A percentile compares a stretch with the other conserved stretches of the same genome.
These are phyloP conservation scores for Eubasilissa regina DNA, from an alignment of 1,140 invertebrate genomes.

Conservation along the genomic window DNA sequence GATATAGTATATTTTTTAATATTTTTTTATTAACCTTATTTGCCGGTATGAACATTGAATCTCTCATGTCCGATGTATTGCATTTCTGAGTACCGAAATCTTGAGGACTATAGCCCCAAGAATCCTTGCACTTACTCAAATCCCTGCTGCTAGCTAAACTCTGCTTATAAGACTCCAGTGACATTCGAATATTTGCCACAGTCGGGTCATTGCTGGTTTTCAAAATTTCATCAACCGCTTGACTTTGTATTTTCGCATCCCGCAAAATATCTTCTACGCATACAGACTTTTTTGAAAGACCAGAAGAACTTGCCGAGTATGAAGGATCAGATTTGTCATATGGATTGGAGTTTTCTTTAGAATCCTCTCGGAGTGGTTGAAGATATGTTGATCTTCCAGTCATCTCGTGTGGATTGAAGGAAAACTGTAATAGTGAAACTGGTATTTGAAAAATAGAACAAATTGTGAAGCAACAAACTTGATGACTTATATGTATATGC, in stretches of 20 bases:
- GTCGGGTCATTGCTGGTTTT: slow-evolving; percentile 40
- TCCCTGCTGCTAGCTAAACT: slow-evolving; percentile 31
- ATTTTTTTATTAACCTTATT: slow-evolving; percentile 43
- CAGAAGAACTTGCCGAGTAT: not conserved
- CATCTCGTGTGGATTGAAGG: slow-evolving; percentile 57
- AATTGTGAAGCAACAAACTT: too few relatives aligned
- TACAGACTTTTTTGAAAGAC: slow-evolving; percentile 11
- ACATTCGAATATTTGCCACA: slow-evolving; percentile 46
- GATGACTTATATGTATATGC: too few relatives aligned
- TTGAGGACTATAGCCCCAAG: slow-evolving; percentile 50
- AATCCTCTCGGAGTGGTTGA: slow-evolving; percentile 10
- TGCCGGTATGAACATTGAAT: slow-evolving; percentile 52
- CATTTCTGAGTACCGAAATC: slow-evolving; percentile 15
- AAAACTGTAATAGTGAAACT: slow-evolving; percentile 33
- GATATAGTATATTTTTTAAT: not conserved
- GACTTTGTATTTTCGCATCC: slow-evolving; percentile 53
- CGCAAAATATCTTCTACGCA: slow-evolving; percentile 44
- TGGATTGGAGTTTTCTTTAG: slow-evolving; percentile 53
- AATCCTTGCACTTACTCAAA: slow-evolving; percentile 36
- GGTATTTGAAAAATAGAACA: too few relatives aligned
- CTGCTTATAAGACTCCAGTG: slow-evolving; percentile 44
- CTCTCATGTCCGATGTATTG: slow-evolving; percentile 48
- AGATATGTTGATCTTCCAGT: slow-evolving; percentile 52
- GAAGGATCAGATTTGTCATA: slow-evolving; percentile 8
- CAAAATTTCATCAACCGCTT: slow-evolving; percentile 47